Base-by-base conservation (phyloP, 2,797 vertebrate genomes). In the Microctenopoma steveboyesi region DNA sequence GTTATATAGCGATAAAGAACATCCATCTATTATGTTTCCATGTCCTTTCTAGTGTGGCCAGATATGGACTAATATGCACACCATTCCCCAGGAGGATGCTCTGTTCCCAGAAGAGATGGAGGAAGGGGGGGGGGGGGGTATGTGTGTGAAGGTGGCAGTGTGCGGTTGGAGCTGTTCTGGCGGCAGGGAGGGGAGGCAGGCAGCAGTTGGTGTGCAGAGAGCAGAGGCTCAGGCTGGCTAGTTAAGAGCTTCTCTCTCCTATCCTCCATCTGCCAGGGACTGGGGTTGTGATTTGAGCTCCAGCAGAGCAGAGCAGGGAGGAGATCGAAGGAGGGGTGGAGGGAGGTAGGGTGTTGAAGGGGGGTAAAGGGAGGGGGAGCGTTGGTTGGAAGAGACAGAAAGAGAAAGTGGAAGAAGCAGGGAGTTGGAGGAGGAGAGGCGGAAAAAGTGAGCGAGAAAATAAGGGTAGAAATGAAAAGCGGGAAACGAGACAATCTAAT, bases 231-330 rank as follows among this genome's bases (percentile, higher is more conserved):
- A 89, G 87, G 83, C 88, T 87, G 86, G 92, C 91, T 92, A 91
- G 90, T 91, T 92, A 92, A 92, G 93, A 92, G 91, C 92, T 90
- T 89, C 90, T 88, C 90, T 87, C 85, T 89, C 90, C 91, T 88
- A 92, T 93, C 86, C 92, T 93, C 94, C 91, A 93, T 93, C 93
- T 92, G 93, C 92, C 91, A 93, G 91, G 88, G 90, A 90, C 88
- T 67, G 70, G 85, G 92, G 90, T 84, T 92, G 92, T 91, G 92
- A 92, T 93, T 93, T 93, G 91, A 93, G 92, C 92, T 93, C 92
- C 92, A 93, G 91, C 91, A 93, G 92, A 92, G 93, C 93, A 93
- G 86, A 91, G 90, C 91, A 91, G 89, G 91, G 90, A 92, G 89
- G 90, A 90, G 90, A 89, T 85, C 76, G 87, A 86, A 88, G 82